A percentile compares a stretch with the other conserved stretches of the same genome.
Conservation (phyloP, 1,140 invertebrate genomes). For the Coelopa frigida region DNA sequence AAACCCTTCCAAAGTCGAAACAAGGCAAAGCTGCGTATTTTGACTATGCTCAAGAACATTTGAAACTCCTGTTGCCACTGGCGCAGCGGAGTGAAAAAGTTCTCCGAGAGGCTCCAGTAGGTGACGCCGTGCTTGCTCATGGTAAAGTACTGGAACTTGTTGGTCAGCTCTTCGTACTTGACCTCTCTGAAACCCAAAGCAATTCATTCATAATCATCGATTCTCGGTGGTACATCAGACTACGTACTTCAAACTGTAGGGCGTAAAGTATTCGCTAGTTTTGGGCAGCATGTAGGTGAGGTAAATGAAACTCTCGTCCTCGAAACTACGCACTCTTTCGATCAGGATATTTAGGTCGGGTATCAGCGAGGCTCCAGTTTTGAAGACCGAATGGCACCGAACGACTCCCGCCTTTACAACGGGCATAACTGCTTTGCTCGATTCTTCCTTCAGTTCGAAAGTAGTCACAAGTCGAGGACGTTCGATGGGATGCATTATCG, state of each 20-base stretch:
- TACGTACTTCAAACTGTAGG: slow-evolving; percentile 56
- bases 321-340: slow-evolving; percentile 26
- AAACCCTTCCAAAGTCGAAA: slow-evolving; percentile 78
- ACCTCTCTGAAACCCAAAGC: slow-evolving; percentile 49
- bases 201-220: slow-evolving; percentile 6
- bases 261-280: slow-evolving; percentile 61
- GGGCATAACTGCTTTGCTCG: too few species aligned
- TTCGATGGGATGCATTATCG: too few species aligned
- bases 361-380: slow-evolving; percentile 35
- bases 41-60: slow-evolving; percentile 57
- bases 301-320: slow-evolving; percentile 55
- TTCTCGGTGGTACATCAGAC: slow-evolving; percentile 5
- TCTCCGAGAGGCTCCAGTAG: slow-evolving; percentile 56
- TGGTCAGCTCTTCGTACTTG: slow-evolving; percentile 52
- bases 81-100: slow-evolving; percentile 59
- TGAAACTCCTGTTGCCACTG: slow-evolving; percentile 66
- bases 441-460: too few species aligned
- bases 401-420: too few species aligned
- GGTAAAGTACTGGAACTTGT: slow-evolving; percentile 57
- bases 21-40: slow-evolving; percentile 63
- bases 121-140: slow-evolving; percentile 62
- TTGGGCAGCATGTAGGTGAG: slow-evolving; percentile 60
- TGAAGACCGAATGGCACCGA: too few species aligned
- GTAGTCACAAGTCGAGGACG: too few species aligned
- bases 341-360: slow-evolving; percentile 30